Percentiles rank a stretch among this genome's conserved stretches.
Conservation (phyloP, 1,140 invertebrate genomes). For the Zophobas morio region DNA sequence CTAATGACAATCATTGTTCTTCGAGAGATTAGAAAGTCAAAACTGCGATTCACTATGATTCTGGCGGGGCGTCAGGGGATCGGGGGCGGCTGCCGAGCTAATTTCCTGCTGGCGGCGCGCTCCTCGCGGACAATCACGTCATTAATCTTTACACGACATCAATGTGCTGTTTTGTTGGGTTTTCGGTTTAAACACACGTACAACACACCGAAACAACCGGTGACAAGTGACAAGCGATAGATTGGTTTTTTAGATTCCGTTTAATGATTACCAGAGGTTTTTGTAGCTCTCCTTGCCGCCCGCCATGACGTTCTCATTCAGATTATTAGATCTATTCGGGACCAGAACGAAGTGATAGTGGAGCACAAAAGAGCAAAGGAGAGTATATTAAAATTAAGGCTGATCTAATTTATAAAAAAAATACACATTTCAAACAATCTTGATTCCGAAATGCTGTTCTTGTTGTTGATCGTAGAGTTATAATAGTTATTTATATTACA, state of each 20-base stretch:
- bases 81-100: constrained; percentile 54
- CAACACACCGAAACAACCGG: constrained; percentile 57
- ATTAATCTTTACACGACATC: constrained; percentile 62
- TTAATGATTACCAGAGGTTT: constrained; percentile 58
- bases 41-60: constrained; percentile 34
- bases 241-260: constrained; percentile 62
- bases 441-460: no score
- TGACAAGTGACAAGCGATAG: constrained; percentile 63
- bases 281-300: constrained; percentile 43
- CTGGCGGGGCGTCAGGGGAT: constrained; percentile 17
- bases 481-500: no score
- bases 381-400: no score
- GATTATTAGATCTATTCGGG: constrained; percentile 12
- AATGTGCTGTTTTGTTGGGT: constrained; percentile 60
- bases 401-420: no score
- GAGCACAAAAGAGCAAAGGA: neutral
- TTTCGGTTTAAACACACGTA: constrained; percentile 60
- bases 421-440: no score
- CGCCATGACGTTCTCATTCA: constrained; percentile 15
- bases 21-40: constrained; percentile 38
- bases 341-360: neutral
- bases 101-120: constrained; percentile 60
- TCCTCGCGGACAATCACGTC: constrained; percentile 58
- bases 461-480: no score
- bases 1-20: constrained; percentile 32